Evolutionary conservation across 2,113 vertebrate species (phyloP).

Genomic region (Dermatemys mawii): DNA sequence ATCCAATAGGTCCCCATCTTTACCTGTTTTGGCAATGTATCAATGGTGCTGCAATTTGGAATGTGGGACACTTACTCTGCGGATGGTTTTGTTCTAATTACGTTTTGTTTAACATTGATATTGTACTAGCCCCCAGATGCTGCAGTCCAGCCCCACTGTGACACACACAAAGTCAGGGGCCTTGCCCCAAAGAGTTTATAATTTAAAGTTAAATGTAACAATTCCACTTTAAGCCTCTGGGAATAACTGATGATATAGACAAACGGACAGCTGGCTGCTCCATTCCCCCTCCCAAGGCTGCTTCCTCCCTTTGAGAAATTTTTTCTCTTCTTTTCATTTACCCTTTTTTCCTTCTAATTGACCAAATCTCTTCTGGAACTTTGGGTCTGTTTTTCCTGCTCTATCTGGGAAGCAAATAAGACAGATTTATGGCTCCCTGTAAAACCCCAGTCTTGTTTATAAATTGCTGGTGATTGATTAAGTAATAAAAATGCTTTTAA

Average conservation of each 20-base stretch:
- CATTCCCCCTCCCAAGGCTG: not conserved
- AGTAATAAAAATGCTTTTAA: conserved; percentile 86
- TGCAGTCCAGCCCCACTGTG: conserved; percentile 17
- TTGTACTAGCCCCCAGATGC: not conserved
- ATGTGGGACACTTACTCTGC: not conserved
- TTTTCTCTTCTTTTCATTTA: conserved; percentile 25
- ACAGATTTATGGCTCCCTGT: conserved; percentile 74
- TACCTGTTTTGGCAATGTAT: not conserved
- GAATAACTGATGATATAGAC: not conserved
- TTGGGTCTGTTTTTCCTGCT: conserved; percentile 58
- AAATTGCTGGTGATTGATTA: conserved; percentile 84
- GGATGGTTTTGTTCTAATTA: conserved; percentile 13
- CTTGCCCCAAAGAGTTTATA: not conserved
- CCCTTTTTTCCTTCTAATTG: conserved; percentile 50
- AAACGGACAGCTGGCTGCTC: not conserved
- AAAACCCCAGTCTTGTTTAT: conserved; percentile 81
- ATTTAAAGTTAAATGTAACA: conserved; percentile 7
- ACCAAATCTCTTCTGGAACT: conserved; percentile 66
- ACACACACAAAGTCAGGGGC: not conserved
- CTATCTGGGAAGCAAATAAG: conserved; percentile 62
- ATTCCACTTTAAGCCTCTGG: accelerated
- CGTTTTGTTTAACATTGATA: conserved; percentile 14
- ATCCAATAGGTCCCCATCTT: not conserved
- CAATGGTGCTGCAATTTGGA: not conserved
- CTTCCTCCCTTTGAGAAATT: not conserved